Evolutionary conservation across 1,140 invertebrate genomes (phyloP).

Genomic region (Saxidomus purpurata): DNA sequence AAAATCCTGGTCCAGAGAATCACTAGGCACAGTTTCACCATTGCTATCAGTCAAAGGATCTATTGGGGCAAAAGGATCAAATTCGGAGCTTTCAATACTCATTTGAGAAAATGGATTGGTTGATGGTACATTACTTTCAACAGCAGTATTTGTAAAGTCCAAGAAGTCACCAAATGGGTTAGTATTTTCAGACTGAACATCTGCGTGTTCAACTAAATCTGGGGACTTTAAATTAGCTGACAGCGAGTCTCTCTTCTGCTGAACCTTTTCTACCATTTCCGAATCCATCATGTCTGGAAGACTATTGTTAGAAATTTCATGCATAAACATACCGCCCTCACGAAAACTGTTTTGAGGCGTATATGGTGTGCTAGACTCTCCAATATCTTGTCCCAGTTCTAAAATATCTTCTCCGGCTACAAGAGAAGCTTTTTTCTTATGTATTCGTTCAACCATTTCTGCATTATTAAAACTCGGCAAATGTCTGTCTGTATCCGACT

Average conservation of each 20-base stretch:
- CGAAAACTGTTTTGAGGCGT: constrained; percentile 81
- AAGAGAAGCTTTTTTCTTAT: constrained; percentile 77
- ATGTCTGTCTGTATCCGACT: constrained; percentile 69
- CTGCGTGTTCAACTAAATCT: neutral
- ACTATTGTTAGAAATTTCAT: constrained; percentile 61
- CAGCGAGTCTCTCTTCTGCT: constrained; percentile 74
- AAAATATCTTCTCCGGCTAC: constrained; percentile 48
- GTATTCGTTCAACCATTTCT: constrained; percentile 83
- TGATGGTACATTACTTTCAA: neutral
- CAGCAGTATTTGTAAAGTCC: neutral
- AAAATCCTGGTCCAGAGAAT: neutral
- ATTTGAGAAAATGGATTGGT: neutral
- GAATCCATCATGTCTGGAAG: constrained; percentile 74
- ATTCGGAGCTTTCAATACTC: neutral
- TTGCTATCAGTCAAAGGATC: neutral
- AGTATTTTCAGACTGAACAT: neutral
- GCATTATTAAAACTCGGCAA: constrained; percentile 84
- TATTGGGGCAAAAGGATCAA: constrained; percentile 41
- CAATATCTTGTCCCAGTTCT: constrained; percentile 38
- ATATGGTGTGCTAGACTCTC: constrained; percentile 69
- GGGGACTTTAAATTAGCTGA: neutral
- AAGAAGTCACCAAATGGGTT: neutral
- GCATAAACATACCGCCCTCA: constrained; percentile 40
- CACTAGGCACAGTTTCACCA: neutral
- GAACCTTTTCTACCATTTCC: constrained; percentile 75